A percentile compares a stretch with the other conserved stretches of the same genome.
Evolutionary conservation across 2,113 vertebrate species (phyloP).

Genomic region (Stictonetta naevosa): DNA sequence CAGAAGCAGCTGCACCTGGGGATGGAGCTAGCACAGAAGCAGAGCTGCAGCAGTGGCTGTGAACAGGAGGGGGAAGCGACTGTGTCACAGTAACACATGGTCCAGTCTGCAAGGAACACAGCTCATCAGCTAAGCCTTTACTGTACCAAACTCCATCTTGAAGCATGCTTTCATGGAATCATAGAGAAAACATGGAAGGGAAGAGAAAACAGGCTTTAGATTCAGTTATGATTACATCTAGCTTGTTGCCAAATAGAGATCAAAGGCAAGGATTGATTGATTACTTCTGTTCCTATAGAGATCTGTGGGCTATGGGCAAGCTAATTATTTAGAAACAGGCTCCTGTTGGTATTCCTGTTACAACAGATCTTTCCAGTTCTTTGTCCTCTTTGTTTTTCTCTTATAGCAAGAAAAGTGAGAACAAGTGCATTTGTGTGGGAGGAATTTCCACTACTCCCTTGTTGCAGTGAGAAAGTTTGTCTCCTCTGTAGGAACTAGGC

Average conservation of each 20-base stretch:
- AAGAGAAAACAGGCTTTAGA: neutral
- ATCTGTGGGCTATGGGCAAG: neutral
- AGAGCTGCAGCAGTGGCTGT: neutral
- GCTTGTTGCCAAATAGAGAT: neutral
- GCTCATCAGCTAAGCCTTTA: neutral
- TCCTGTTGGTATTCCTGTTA: neutral
- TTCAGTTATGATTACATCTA: neutral
- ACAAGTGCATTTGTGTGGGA: neutral
- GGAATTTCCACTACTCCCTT: neutral
- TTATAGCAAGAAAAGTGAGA: neutral
- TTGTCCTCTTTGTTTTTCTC: neutral
- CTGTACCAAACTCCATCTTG: neutral
- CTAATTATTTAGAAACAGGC: neutral
- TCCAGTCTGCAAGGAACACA: neutral
- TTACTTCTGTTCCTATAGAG: neutral
- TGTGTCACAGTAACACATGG: fast-evolving
- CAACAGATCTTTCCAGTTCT: neutral
- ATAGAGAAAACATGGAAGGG: neutral
- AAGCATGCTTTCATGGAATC: neutral
- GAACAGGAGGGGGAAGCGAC: neutral
- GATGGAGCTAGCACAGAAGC: neutral
- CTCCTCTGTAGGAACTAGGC: neutral
- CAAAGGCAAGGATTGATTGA: neutral
- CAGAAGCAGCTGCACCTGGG: neutral
- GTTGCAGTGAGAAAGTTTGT: neutral